Base-by-base conservation (phyloP, 2,888 invertebrate genomes). In the Bibio marci region DNA sequence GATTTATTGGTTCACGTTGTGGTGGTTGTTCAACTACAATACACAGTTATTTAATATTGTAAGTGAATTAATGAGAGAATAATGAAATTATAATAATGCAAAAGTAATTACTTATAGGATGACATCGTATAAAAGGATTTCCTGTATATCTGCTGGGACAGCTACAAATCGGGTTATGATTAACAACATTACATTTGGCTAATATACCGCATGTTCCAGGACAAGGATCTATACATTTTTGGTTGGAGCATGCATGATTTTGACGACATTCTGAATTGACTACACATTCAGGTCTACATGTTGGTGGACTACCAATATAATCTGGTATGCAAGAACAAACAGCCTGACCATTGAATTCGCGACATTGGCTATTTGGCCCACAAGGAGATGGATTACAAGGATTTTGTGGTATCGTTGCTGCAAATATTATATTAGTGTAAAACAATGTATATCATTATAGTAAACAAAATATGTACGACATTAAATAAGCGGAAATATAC, bases 171-270 rank as follows among this genome's bases (percentile, higher is more conserved):
- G 71, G 69, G 41, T 65, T 68, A 45, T 73, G 71, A 42, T 66
- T 67, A 22, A 66, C 60, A 10, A 70, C 68, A 38, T 64, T 59
- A 45, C 71, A 72, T 45, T 67, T 62, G 2, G 76, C 71, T 51
- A 70, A 70, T 15, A 62, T 49, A 7, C 73, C 75, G 50, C 76
- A 76, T 2, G 68, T 59, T 33, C 70, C 71, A 0, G 64, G 64
- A 50, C 87, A 87, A 28, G 87, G 86, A 57, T 82, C 73, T 14
- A 69, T 53, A 52, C 82, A 82, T 51, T 72, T 76, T 55, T 75
- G 75, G 50, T 71, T 71, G 18, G 76, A 68, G 59, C 82, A 83
- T 30, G 80, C 76, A 51, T 64, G 70, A 50, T 73, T 69, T 40
- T 71, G 62, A 5, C 70, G 56, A 56, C 80, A 81, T 52, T 80